phyloP scores from a whole-genome alignment of 2,888 invertebrate genomes.

The Temnothorax ravouxi region DNA sequence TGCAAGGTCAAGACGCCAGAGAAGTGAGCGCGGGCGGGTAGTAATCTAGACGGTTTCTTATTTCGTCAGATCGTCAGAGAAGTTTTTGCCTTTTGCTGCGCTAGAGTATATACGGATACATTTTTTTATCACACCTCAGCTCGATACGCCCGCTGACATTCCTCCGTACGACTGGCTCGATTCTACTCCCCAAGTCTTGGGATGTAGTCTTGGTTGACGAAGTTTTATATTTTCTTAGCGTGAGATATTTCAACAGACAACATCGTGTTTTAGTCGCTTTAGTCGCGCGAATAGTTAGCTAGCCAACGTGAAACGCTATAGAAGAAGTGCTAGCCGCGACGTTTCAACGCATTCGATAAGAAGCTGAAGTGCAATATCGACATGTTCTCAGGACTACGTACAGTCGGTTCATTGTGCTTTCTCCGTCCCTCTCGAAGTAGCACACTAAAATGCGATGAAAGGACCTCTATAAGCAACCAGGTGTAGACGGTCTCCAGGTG shows the following conservation, averaged over 20 bases:
- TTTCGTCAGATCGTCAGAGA: background rate
- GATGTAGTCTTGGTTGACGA: no score
- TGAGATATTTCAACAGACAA: background rate
- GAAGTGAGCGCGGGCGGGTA: background rate
- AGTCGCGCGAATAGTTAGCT: background rate
- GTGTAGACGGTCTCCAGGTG: constrained; percentile 64
- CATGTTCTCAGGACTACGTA: constrained; percentile 41
- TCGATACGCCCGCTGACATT: background rate
- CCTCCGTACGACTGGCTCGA: background rate
- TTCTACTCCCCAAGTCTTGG: background rate
- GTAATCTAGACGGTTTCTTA: background rate
- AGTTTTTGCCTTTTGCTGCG: background rate
- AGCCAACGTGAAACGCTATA: background rate
- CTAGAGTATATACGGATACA: background rate
- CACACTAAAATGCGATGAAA: constrained; percentile 46
- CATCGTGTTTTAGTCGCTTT: background rate
- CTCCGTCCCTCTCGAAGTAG: constrained; percentile 25
- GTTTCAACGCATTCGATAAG: constrained; percentile 62
- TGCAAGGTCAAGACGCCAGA: constrained; percentile 3
- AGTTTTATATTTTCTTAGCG: constrained; percentile 1
- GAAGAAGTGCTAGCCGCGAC: constrained; percentile 12
- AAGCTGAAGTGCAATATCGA: constrained; percentile 56
- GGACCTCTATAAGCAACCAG: constrained; percentile 55
- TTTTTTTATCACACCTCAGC: constrained; percentile 1
- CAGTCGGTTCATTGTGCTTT: constrained; percentile 68